Evolutionary conservation across 2,113 vertebrate species (phyloP).

Genomic region (Pterocles gutturalis): DNA sequence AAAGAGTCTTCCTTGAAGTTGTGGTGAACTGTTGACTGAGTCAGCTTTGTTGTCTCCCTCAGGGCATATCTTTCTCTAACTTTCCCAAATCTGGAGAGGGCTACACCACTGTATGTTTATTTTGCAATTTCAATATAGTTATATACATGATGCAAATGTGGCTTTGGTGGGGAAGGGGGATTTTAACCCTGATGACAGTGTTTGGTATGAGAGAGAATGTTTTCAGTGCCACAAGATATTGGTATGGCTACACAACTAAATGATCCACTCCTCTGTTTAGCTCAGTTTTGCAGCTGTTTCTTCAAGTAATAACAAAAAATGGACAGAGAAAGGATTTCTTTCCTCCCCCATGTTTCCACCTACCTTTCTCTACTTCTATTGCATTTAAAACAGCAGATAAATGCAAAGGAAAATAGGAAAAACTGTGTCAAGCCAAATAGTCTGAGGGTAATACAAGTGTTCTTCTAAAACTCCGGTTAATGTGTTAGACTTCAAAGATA

Average conservation of each 20-base stretch:
- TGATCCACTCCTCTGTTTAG: neutral
- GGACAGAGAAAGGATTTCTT: neutral
- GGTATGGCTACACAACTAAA: neutral
- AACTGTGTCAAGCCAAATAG: neutral
- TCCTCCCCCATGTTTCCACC: neutral
- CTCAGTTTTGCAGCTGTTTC: neutral
- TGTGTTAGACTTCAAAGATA: neutral
- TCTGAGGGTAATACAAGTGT: neutral
- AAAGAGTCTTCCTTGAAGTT: neutral
- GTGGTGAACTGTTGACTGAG: neutral
- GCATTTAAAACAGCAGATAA: neutral
- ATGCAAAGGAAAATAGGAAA: neutral
- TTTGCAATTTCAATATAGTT: neutral
- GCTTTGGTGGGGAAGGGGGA: rapidly evolving
- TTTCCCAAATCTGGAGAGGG: neutral
- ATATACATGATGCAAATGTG: neutral
- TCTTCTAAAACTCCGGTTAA: neutral
- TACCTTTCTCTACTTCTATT: neutral
- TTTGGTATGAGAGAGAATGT: neutral
- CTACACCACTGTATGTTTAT: neutral
- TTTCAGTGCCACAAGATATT: neutral
- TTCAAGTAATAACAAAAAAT: neutral
- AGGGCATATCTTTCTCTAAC: neutral
- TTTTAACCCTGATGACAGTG: neutral
- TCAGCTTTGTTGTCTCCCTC: neutral